phyloP scores from a whole-genome alignment of 1,140 invertebrate genomes.

The Lepidostoma basale region DNA sequence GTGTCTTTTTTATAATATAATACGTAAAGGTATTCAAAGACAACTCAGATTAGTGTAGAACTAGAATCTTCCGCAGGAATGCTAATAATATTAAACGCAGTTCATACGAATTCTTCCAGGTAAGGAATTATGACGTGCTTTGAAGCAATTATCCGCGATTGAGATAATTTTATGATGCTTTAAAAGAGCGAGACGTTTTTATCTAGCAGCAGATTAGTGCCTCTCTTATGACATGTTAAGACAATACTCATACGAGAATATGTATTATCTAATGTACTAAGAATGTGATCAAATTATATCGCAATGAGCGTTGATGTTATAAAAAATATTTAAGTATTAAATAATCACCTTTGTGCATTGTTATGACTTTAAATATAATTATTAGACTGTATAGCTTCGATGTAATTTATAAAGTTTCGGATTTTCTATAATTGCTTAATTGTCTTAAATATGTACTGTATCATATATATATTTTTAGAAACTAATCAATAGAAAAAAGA shows the following conservation, averaged over 20 bases:
- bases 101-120: constrained; percentile 11
- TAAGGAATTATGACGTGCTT: constrained; percentile 13
- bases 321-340: neutral
- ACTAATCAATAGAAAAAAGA: no score
- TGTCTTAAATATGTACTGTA: no score
- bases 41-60: constrained; percentile 11
- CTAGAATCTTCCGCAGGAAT: constrained; percentile 36
- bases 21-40: neutral
- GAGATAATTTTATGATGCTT: neutral
- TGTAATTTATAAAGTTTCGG: no score
- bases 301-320: neutral
- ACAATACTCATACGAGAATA: no score
- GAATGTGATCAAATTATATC: neutral
- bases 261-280: neutral
- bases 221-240: neutral
- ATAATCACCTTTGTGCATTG: no score
- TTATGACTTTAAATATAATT: no score
- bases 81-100: constrained; percentile 39
- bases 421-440: no score
- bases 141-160: constrained; percentile 20
- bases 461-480: no score
- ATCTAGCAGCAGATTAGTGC: neutral
- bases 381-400: no score
- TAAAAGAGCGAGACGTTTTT: neutral
- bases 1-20: constrained; percentile 15